phyloP scores from a whole-genome alignment of 2,797 vertebrate genomes.

The Varecia variegata region DNA sequence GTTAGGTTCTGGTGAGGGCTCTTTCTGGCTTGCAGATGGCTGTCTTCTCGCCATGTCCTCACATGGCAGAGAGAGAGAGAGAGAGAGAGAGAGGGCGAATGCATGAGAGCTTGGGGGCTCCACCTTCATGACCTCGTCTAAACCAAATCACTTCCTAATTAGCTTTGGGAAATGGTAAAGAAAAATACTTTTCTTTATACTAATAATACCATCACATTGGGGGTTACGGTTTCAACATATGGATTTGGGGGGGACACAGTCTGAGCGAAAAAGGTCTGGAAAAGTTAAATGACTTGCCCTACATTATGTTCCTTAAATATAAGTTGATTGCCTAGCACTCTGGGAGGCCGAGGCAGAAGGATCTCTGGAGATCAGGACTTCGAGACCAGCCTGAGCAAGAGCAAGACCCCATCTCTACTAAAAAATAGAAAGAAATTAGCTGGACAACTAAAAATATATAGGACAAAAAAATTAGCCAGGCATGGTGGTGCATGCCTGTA shows the following conservation, averaged over 20 bases:
- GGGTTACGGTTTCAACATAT: not conserved
- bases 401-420: too few species aligned
- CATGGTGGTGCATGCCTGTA: too few species aligned
- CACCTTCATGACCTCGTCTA: not conserved
- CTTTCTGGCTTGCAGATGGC: not conserved
- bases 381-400: too few species aligned
- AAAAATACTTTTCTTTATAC: too few species aligned
- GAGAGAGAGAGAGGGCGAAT: fast-evolving
- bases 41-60: not conserved
- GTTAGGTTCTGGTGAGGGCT: not conserved
- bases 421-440: too few species aligned
- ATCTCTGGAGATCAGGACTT: too few species aligned
- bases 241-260: not conserved
- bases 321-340: not conserved
- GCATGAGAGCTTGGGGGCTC: not conserved
- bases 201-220: not conserved
- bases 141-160: not conserved
- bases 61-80: not conserved
- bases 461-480: too few species aligned
- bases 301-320: not conserved
- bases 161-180: not conserved
- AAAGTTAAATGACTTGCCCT: not conserved
- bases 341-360: too few species aligned
- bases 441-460: too few species aligned
- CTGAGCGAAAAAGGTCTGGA: not conserved